A percentile compares a stretch with the other conserved stretches of the same genome.
These are phyloP conservation scores for Drosophila ercepeae DNA, from an alignment of 1,140 invertebrate genomes.

Conservation along the genomic window DNA sequence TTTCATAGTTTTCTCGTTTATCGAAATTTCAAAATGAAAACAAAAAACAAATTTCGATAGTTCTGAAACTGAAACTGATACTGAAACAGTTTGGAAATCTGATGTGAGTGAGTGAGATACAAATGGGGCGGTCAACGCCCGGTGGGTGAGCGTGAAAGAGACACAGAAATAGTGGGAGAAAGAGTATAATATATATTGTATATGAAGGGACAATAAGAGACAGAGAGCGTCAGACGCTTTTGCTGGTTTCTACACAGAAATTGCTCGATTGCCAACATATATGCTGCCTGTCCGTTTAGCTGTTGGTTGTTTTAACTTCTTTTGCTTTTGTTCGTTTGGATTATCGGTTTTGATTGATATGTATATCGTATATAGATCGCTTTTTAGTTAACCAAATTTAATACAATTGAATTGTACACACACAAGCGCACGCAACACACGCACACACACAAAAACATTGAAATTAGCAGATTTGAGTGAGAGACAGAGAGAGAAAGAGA, in stretches of 20 bases:
- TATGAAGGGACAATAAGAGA: conserved; percentile 6
- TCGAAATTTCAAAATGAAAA: conserved; percentile 61
- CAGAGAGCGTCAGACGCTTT: conserved; percentile 17
- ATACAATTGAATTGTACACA: conserved; percentile 74
- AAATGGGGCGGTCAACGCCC: conserved; percentile 6
- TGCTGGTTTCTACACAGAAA: conserved; percentile 67
- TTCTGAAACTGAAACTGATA: conserved; percentile 36
- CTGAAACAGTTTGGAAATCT: conserved; percentile 1
- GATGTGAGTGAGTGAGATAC: conserved; percentile 26
- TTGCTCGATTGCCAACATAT: conserved; percentile 84
- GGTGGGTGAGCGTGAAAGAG: conserved; percentile 26
- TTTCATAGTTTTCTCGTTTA: conserved; percentile 31
- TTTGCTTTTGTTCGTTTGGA: conserved; percentile 15
- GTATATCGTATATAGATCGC: conserved; percentile 43
- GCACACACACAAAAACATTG: conserved; percentile 72
- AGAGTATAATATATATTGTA: conserved; percentile 12
- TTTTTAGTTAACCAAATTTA: conserved; percentile 76
- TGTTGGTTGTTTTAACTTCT: conserved; percentile 37
- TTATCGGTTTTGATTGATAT: conserved; percentile 56
- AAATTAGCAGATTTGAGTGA: conserved; percentile 66
- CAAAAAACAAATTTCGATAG: conserved; percentile 44
- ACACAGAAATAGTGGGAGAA: conserved; percentile 7
- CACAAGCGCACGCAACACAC: conserved; percentile 46
- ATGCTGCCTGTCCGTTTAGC: conserved; percentile 80
- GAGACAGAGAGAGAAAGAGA: conserved; percentile 19